Evolutionary conservation across 2,113 vertebrate genomes (phyloP).

Genomic region (Puma concolor): DNA sequence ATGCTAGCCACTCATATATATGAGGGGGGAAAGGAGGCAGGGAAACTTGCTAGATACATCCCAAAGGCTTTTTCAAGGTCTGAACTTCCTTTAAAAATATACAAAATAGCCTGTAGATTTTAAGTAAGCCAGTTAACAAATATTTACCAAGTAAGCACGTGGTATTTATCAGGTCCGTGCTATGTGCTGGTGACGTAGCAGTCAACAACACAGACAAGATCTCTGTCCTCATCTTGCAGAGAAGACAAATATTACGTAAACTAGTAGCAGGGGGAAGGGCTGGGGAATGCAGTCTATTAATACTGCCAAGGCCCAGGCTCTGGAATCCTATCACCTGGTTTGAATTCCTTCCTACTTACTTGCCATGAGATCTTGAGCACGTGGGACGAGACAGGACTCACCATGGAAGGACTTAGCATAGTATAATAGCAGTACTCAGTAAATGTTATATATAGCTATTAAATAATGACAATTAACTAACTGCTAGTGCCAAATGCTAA

Average conservation of each 20-base stretch:
- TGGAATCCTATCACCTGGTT: neutral
- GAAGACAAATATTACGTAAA: slow-evolving; percentile 4
- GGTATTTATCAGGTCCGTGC: neutral
- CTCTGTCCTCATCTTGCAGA: slow-evolving; percentile 10
- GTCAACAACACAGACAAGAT: neutral
- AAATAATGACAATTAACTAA: slow-evolving; percentile 43
- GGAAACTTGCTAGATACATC: neutral
- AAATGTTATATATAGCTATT: neutral
- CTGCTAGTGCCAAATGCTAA: neutral
- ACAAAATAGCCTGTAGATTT: neutral
- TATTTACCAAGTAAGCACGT: neutral
- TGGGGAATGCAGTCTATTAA: neutral
- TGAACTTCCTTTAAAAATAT: slow-evolving; percentile 1
- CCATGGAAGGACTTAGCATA: neutral
- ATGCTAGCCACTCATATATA: neutral
- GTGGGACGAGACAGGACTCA: neutral
- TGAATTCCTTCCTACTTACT: slow-evolving; percentile 7
- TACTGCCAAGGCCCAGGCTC: neutral
- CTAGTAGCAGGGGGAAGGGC: neutral
- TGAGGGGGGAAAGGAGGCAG: neutral
- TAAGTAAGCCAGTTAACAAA: neutral
- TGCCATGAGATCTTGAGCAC: neutral
- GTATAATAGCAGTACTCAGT: neutral
- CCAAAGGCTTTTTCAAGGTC: neutral
- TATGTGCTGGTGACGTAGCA: neutral